These are phyloP conservation scores for Ellobius talpinus DNA, from an alignment of 2,113 vertebrate genomes.

Conservation along the genomic window DNA sequence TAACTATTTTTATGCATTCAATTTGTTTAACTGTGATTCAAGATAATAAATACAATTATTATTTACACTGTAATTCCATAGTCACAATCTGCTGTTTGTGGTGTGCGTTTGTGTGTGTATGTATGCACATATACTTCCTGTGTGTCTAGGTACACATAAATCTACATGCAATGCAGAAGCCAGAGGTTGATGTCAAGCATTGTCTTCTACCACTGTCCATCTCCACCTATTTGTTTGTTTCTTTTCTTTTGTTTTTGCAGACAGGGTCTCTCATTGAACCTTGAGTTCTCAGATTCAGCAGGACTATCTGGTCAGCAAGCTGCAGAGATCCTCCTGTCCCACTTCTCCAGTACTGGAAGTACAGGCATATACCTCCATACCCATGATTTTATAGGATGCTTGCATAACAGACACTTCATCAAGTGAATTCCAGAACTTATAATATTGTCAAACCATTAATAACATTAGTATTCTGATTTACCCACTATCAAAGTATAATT, in stretches of 20 bases:
- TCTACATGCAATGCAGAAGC: background rate
- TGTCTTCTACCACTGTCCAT: background rate
- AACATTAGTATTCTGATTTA: slow-evolving; percentile 1
- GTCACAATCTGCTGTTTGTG: background rate
- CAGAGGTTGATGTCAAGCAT: background rate
- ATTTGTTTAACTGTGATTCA: background rate
- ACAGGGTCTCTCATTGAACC: background rate
- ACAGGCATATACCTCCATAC: background rate
- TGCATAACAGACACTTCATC: background rate
- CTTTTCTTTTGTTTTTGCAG: background rate
- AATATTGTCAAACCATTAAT: background rate
- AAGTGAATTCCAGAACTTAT: background rate
- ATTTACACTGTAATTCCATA: slow-evolving; percentile 3
- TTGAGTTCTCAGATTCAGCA: background rate
- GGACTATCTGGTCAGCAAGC: background rate
- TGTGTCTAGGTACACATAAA: background rate
- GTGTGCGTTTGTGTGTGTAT: background rate
- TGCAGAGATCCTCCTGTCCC: background rate
- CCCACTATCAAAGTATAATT: background rate
- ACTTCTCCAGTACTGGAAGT: background rate
- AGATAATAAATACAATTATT: background rate
- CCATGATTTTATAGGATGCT: background rate
- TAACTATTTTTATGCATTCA: background rate
- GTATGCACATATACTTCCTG: background rate
- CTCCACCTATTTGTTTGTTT: background rate